Evolutionary conservation across 2,888 invertebrate species (phyloP).

Genomic region (Macroteleia sp.): DNA sequence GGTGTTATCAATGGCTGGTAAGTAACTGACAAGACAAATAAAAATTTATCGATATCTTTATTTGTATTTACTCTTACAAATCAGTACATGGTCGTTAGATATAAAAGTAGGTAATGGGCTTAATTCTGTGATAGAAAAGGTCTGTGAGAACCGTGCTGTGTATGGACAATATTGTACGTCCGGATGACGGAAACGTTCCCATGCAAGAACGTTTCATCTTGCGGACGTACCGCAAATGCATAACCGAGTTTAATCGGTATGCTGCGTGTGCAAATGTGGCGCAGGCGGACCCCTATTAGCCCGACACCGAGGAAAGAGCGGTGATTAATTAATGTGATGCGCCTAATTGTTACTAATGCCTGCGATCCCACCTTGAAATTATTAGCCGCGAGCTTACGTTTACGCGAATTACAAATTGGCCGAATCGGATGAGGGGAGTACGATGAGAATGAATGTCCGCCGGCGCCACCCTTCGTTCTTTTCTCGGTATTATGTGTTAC

Average conservation of each 20-base stretch:
- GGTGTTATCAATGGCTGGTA: conserved; percentile 91
- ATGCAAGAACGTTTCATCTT: conserved; percentile 76
- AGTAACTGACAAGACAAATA: conserved; percentile 39
- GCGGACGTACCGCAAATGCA: conserved; percentile 74
- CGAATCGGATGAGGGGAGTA: conserved; percentile 22
- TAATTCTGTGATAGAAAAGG: conserved; percentile 46
- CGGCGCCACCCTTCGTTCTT: conserved; percentile 65
- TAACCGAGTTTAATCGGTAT: conserved; percentile 65
- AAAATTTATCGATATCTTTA: conserved; percentile 75
- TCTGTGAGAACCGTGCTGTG: conserved; percentile 53
- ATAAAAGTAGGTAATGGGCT: conserved; percentile 61
- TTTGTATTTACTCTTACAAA: conserved; percentile 76
- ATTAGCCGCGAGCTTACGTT: conserved; percentile 14
- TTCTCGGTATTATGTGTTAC: conserved; percentile 2
- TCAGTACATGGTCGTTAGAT: conserved; percentile 69
- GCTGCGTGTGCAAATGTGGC: conserved; percentile 67
- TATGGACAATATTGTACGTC: conserved; percentile 70
- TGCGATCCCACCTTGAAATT: conserved; percentile 67
- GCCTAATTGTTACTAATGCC: conserved; percentile 67
- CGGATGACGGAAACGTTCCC: conserved; percentile 80
- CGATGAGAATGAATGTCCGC: conserved; percentile 62
- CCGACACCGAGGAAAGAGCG: conserved; percentile 68
- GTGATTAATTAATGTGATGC: conserved; percentile 32
- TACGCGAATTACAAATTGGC: not conserved
- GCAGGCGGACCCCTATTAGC: conserved; percentile 71